These are phyloP conservation scores for Tiliacea citrago DNA, from an alignment of 2,888 invertebrate genomes.

Conservation along the genomic window DNA sequence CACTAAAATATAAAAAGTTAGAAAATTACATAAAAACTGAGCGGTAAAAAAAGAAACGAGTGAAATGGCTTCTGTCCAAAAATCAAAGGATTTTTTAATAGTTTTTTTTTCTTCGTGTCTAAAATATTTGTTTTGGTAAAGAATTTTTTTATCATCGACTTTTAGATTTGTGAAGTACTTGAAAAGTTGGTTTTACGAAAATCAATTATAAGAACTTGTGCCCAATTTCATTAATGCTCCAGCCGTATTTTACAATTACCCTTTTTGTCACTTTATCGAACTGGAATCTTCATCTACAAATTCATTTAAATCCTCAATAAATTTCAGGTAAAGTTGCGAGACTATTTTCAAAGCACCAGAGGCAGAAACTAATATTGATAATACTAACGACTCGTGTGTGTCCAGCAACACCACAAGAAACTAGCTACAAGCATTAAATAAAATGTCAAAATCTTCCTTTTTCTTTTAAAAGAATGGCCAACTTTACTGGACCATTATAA, in stretches of 20 bases:
- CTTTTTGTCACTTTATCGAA: background rate
- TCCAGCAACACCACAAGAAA: background rate
- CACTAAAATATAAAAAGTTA: no score
- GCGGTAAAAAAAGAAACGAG: no score
- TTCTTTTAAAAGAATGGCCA: constrained; percentile 29
- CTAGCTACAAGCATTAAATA: constrained; percentile 5
- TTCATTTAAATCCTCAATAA: background rate
- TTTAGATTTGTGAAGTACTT: no score
- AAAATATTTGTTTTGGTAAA: no score
- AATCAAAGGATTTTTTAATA: background rate
- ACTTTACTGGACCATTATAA: constrained; percentile 45
- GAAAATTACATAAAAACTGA: no score
- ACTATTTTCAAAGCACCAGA: background rate
- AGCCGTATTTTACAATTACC: background rate
- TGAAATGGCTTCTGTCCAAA: no score
- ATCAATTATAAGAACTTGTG: background rate
- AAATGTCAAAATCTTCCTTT: constrained; percentile 20
- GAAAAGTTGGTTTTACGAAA: no score
- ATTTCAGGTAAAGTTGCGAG: background rate
- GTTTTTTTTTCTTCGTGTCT: background rate
- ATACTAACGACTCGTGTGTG: background rate
- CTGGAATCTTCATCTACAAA: background rate
- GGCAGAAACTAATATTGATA: background rate
- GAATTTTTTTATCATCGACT: no score
- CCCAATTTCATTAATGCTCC: no score